These are phyloP conservation scores for Pyrochroa serraticornis DNA, from an alignment of 2,888 invertebrate genomes.

Conservation along the genomic window DNA sequence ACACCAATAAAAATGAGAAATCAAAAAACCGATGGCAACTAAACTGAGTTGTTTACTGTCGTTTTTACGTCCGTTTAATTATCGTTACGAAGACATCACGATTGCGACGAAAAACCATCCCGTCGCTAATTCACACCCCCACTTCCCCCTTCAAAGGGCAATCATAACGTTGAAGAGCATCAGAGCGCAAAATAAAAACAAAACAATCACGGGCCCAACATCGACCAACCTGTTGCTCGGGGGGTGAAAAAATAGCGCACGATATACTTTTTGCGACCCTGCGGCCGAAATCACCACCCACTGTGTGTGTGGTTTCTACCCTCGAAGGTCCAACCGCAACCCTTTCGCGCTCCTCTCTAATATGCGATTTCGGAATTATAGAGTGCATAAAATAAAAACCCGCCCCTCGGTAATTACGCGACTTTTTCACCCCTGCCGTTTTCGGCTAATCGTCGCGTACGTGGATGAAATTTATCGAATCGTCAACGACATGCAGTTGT, in stretches of 20 bases:
- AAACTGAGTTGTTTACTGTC: no score
- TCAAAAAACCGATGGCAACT: no score
- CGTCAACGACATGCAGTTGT: conserved; percentile 42
- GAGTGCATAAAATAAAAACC: conserved; percentile 32
- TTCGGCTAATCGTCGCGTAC: neutral
- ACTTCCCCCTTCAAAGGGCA: conserved; percentile 6
- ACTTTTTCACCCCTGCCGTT: conserved; percentile 16
- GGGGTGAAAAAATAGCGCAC: conserved; percentile 42
- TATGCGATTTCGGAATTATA: conserved; percentile 40
- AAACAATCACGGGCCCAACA: conserved; percentile 28
- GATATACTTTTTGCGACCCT: conserved; percentile 43
- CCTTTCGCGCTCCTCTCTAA: conserved; percentile 40
- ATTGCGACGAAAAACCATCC: no score
- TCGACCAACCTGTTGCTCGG: conserved; percentile 42
- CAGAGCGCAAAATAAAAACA: conserved; percentile 33
- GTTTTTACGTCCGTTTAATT: no score
- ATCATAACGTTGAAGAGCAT: conserved; percentile 29
- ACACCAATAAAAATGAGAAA: no score
- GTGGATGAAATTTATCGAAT: conserved; percentile 9
- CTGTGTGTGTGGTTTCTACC: conserved; percentile 39
- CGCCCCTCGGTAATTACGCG: conserved; percentile 12
- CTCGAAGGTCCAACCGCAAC: conserved; percentile 42
- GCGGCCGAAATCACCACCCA: conserved; percentile 44
- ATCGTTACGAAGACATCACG: no score
- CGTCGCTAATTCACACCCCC: neutral